Evolutionary conservation across 2,888 invertebrate species (phyloP).

Genomic region (Microchrysa polita): DNA sequence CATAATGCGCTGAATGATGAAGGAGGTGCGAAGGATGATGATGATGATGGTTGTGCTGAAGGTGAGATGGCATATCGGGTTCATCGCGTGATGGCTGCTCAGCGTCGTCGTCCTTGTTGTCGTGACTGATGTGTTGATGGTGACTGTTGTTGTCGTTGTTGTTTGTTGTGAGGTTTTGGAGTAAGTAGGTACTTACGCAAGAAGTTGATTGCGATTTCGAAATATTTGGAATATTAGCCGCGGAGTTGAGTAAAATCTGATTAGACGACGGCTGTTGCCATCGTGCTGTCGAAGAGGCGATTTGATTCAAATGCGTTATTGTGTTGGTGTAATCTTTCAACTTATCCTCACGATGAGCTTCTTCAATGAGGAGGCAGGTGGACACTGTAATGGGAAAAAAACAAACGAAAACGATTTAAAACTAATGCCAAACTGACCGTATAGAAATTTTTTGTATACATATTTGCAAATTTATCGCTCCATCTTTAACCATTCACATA

Average conservation of each 20-base stretch:
- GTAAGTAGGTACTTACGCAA: slow-evolving; percentile 36
- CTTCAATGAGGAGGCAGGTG: slow-evolving; percentile 62
- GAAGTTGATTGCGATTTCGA: slow-evolving; percentile 3
- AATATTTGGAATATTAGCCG: background rate
- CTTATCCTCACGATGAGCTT: slow-evolving; percentile 73
- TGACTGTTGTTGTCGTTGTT: slow-evolving; percentile 58
- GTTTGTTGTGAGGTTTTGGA: slow-evolving; percentile 58
- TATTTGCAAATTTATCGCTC: no score
- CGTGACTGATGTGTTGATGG: slow-evolving; percentile 45
- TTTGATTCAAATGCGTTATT: slow-evolving; percentile 73
- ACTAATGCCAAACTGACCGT: no score
- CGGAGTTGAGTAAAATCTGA: slow-evolving; percentile 61
- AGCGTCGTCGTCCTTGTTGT: slow-evolving; percentile 50
- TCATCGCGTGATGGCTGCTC: slow-evolving; percentile 63
- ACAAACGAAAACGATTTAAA: no score
- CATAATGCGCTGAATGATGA: slow-evolving; percentile 17
- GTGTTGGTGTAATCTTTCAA: slow-evolving; percentile 85
- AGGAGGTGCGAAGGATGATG: slow-evolving; percentile 14
- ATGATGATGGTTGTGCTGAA: slow-evolving; percentile 27
- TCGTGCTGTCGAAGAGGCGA: slow-evolving; percentile 59
- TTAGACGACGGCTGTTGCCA: slow-evolving; percentile 68
- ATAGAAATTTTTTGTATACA: no score
- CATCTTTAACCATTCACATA: no score
- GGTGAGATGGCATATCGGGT: slow-evolving; percentile 57
- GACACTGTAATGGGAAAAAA: slow-evolving; percentile 53